Percentiles rank a stretch among this genome's conserved stretches.
Conservation (phyloP, 2,888 invertebrate species). For the Hydropsyche betteni region DNA sequence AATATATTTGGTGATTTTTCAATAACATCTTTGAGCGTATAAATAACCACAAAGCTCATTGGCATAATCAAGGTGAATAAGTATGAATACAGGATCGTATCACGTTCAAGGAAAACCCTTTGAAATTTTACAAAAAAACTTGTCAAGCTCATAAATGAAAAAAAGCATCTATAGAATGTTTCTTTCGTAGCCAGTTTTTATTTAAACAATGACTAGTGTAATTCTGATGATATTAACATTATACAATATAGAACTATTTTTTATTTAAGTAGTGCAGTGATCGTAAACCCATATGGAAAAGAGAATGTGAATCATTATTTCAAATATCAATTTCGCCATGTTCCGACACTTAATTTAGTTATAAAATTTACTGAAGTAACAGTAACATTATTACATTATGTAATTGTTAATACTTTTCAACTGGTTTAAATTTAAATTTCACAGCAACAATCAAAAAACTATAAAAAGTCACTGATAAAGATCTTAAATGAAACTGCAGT, state of each 20-base stretch:
- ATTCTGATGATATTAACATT: neutral
- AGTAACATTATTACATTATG: neutral
- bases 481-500: no score
- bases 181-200: no score
- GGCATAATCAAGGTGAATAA: neutral
- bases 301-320: no score
- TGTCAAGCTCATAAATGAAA: neutral
- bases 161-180: neutral
- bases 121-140: conserved; percentile 4
- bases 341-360: neutral
- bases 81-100: neutral
- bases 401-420: neutral
- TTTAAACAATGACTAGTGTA: no score
- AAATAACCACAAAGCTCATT: neutral
- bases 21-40: neutral
- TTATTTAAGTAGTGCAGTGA: no score
- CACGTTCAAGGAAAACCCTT: conserved; percentile 26
- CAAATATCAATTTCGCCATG: no score
- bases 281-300: no score
- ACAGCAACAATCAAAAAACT: neutral
- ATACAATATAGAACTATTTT: neutral
- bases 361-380: neutral
- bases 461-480: no score
- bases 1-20: conserved; percentile 4
- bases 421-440: neutral